phyloP scores from a whole-genome alignment of 2,113 vertebrate genomes.

The Psettodes erumei region DNA sequence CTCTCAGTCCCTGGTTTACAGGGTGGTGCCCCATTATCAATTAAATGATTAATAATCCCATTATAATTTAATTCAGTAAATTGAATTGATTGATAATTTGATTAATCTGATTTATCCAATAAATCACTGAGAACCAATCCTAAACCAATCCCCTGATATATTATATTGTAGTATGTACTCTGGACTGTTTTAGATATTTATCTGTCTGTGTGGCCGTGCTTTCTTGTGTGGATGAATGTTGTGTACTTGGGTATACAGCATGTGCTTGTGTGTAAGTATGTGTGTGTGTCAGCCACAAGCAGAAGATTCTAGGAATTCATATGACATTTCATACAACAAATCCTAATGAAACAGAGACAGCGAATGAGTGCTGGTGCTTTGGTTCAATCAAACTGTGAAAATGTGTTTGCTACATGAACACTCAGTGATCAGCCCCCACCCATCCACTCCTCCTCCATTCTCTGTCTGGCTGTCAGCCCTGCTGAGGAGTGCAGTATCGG shows the following conservation, averaged over 20 bases:
- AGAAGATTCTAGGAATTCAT: conserved; percentile 49
- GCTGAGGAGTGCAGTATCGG: too few relatives aligned
- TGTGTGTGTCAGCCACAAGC: neutral
- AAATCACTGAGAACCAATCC: too few relatives aligned
- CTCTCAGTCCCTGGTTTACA: too few relatives aligned
- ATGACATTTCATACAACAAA: conserved; percentile 70
- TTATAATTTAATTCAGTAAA: too few relatives aligned
- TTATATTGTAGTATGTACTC: too few relatives aligned
- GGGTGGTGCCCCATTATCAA: too few relatives aligned
- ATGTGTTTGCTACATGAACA: conserved; percentile 50
- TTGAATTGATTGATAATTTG: too few relatives aligned
- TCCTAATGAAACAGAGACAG: conserved; percentile 65
- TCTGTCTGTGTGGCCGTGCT: neutral
- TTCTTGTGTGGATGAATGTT: conserved; percentile 1
- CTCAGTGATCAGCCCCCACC: conserved; percentile 19
- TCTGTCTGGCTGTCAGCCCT: conserved; percentile 19
- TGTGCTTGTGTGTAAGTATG: conserved; percentile 29
- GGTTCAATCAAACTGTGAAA: conserved; percentile 54
- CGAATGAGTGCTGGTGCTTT: conserved; percentile 56
- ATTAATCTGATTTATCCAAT: too few relatives aligned
- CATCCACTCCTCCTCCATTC: neutral
- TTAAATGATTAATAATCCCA: too few relatives aligned
- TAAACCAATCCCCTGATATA: too few relatives aligned
- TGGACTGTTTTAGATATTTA: neutral
- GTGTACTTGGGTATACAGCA: neutral